Percentiles rank a stretch among this genome's conserved stretches.
Evolutionary conservation across 2,888 invertebrate genomes (phyloP).

Genomic region (Cyrtodaria siliqua): DNA sequence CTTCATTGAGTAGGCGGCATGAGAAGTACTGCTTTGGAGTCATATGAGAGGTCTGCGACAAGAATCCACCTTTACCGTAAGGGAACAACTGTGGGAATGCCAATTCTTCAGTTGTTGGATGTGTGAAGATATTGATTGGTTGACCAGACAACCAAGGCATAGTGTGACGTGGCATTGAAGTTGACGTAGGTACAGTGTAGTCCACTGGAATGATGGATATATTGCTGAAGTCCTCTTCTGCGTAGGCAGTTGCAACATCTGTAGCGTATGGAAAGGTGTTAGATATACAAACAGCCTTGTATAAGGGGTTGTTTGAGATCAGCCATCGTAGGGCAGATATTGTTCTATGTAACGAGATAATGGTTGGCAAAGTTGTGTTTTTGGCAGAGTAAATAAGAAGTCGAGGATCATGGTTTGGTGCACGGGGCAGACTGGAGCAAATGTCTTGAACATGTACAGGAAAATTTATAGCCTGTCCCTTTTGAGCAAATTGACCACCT

Average conservation of each 20-base stretch:
- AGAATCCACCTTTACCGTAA: constrained; percentile 27
- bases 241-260: too few species aligned
- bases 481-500: constrained; percentile 33
- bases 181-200: constrained; percentile 15
- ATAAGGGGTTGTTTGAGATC: too few species aligned
- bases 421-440: constrained; percentile 11
- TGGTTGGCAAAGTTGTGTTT: neutral
- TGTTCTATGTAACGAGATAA: neutral
- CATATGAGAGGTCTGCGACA: neutral
- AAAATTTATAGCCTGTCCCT: constrained; percentile 39
- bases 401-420: neutral
- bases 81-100: constrained; percentile 44
- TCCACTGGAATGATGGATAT: constrained; percentile 21
- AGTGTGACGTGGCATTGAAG: neutral
- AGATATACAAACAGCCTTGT: too few species aligned
- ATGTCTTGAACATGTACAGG: constrained; percentile 26
- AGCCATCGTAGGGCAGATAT: too few species aligned
- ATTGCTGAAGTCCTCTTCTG: too few species aligned
- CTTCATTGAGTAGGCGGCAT: constrained; percentile 27
- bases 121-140: constrained; percentile 35
- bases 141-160: constrained; percentile 21
- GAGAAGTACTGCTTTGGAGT: constrained; percentile 34
- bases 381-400: neutral
- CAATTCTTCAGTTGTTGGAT: constrained; percentile 22
- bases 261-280: too few species aligned